These are phyloP conservation scores for Phocides pigmalion DNA, from an alignment of 1,140 invertebrate genomes.

Conservation along the genomic window DNA sequence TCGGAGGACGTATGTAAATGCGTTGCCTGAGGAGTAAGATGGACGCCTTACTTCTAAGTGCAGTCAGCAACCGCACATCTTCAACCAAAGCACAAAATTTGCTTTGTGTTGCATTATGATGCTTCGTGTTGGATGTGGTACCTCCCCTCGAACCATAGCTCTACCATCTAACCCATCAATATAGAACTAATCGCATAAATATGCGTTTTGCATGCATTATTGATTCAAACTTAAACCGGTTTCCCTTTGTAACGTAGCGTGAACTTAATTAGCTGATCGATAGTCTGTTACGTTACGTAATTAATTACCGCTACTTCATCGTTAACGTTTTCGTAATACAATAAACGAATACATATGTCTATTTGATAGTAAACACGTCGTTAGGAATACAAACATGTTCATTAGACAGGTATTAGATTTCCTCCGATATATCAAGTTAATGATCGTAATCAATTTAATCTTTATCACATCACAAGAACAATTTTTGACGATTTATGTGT, in stretches of 20 bases:
- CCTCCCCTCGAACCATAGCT: too few species aligned
- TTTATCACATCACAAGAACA: too few species aligned
- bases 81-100: too few species aligned
- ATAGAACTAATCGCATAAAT: neutral
- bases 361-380: neutral
- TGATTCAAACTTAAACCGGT: conserved; percentile 17
- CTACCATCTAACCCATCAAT: neutral
- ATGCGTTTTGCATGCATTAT: neutral
- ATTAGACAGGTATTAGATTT: neutral
- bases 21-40: too few species aligned
- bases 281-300: conserved; percentile 12
- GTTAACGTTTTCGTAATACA: conserved; percentile 3
- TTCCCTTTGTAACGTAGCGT: neutral
- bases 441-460: too few species aligned
- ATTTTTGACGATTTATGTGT: too few species aligned
- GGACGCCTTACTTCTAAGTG: too few species aligned
- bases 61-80: too few species aligned
- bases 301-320: conserved; percentile 7
- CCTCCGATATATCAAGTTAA: neutral
- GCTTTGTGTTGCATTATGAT: too few species aligned
- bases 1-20: too few species aligned
- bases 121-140: too few species aligned
- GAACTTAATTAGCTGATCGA: conserved; percentile 5
- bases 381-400: neutral
- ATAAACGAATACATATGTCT: conserved; percentile 4